These are phyloP conservation scores for Microcebus lehilahytsara DNA, from an alignment of 2,113 vertebrate genomes.

Conservation along the genomic window DNA sequence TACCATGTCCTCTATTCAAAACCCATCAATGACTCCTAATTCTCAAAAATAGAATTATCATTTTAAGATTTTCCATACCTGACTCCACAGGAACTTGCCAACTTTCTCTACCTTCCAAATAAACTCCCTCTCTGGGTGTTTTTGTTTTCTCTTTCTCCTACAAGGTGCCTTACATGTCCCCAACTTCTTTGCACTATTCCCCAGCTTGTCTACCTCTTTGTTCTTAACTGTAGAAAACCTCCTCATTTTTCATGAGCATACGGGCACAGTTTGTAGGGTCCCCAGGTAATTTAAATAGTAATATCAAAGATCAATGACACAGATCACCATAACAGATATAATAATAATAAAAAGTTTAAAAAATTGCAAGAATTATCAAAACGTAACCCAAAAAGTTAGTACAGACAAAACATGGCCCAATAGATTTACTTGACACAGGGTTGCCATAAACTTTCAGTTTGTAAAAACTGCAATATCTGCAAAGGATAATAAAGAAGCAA, in stretches of 20 bases:
- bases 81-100: not conserved
- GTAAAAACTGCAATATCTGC: not conserved
- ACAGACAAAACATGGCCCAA: not conserved
- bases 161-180: not conserved
- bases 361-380: not conserved
- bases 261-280: not conserved
- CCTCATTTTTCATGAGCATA: not conserved
- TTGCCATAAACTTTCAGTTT: not conserved
- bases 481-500: not conserved
- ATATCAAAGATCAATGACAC: not conserved
- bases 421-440: not conserved
- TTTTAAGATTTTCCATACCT: conserved; percentile 21
- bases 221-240: not conserved
- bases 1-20: conserved; percentile 24
- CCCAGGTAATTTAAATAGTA: not conserved
- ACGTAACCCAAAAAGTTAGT: not conserved
- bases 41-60: not conserved
- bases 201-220: not conserved
- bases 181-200: not conserved
- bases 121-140: not conserved
- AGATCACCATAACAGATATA: not conserved
- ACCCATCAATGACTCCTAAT: conserved; percentile 7
- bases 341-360: not conserved
- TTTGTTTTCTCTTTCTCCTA: not conserved
- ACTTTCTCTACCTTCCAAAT: not conserved